These are phyloP conservation scores for Yponomeuta evonymella DNA, from an alignment of 2,888 invertebrate species.

Conservation along the genomic window DNA sequence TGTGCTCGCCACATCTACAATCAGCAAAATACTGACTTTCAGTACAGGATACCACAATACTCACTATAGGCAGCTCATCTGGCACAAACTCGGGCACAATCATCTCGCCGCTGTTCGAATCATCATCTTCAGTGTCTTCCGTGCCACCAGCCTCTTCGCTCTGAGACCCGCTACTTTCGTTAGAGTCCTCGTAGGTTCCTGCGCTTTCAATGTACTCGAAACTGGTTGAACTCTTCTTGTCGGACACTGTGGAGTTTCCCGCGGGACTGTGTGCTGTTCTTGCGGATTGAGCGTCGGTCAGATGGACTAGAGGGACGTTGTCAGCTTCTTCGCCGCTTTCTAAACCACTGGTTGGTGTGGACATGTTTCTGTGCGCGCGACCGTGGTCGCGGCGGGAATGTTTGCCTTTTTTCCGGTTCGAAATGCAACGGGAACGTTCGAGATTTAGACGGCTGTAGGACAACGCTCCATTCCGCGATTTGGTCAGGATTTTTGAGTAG, in stretches of 20 bases:
- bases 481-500: too few species aligned
- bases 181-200: conserved; percentile 43
- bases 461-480: too few species aligned
- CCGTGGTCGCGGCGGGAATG: too few species aligned
- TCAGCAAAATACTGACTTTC: neutral
- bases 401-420: neutral
- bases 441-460: too few species aligned
- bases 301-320: conserved; percentile 56
- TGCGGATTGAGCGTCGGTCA: conserved; percentile 61
- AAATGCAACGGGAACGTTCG: neutral
- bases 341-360: conserved; percentile 38
- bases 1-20: neutral
- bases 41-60: neutral
- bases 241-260: conserved; percentile 30
- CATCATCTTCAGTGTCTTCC: conserved; percentile 27
- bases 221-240: neutral
- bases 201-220: conserved; percentile 29
- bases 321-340: conserved; percentile 53
- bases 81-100: conserved; percentile 39
- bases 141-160: conserved; percentile 38
- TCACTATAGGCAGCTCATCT: conserved; percentile 15
- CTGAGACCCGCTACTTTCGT: conserved; percentile 55
- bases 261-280: conserved; percentile 24
- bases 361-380: conserved; percentile 35
- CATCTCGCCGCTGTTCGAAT: conserved; percentile 32